Conservation (phyloP, 2,113 vertebrate species). For the Pelecanus crispus region DNA sequence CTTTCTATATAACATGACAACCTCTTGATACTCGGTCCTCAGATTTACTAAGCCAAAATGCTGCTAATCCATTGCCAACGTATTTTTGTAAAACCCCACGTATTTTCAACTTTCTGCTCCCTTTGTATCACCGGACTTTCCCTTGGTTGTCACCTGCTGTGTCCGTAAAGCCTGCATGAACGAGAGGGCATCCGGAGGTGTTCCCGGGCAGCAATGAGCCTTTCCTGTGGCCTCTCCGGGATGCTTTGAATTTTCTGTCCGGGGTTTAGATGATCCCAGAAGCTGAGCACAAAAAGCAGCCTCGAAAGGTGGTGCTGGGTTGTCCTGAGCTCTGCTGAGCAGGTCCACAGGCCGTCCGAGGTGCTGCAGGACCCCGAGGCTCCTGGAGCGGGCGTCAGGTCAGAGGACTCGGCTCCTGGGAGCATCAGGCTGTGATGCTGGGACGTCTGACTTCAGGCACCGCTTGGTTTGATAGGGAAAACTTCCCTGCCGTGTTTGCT, state of each 20-base stretch:
- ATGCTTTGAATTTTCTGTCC: neutral
- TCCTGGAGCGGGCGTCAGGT: rapidly evolving
- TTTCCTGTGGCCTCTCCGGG: neutral
- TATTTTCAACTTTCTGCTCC: neutral
- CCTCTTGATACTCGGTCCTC: slow-evolving; percentile 16
- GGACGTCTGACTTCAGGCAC: neutral
- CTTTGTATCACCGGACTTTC: neutral
- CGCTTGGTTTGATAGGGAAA: neutral
- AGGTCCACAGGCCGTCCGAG: neutral
- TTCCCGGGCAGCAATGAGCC: neutral
- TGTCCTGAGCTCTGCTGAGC: neutral
- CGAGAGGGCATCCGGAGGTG: neutral
- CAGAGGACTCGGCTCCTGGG: neutral
- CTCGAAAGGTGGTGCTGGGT: neutral
- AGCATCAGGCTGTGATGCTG: neutral
- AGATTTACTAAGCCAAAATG: neutral
- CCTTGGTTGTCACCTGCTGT: neutral
- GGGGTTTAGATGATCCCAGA: neutral
- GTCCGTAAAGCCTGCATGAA: rapidly evolving
- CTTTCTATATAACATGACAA: slow-evolving; percentile 48
- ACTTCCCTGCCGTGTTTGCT: neutral
- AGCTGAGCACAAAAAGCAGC: neutral
- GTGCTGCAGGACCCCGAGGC: neutral
- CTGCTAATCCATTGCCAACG: neutral
- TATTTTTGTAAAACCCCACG: neutral